These are phyloP conservation scores for Zoroaster sp. DNA, from an alignment of 53 echinoderm and acorn worm species.

Conservation along the genomic window DNA sequence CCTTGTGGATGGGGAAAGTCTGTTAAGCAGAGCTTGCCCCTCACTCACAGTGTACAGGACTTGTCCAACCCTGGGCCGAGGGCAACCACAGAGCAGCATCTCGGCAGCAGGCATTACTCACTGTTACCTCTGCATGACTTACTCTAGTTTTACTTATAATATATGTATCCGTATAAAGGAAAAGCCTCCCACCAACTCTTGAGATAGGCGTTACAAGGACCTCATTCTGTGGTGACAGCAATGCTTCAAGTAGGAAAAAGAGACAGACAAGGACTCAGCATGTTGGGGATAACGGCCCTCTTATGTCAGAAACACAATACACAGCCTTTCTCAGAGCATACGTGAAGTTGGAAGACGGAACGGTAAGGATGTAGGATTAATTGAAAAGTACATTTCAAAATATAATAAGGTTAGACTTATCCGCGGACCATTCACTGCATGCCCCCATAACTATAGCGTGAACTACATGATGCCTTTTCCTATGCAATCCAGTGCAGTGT, in stretches of 20 bases:
- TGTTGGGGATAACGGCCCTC: constrained; percentile 3
- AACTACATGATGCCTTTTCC: too few relatives aligned
- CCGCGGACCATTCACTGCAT: too few relatives aligned
- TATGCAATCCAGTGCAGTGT: too few relatives aligned
- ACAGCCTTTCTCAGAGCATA: constrained; percentile 27
- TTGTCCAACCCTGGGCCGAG: background rate
- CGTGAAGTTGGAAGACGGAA: constrained; percentile 5
- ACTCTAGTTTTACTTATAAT: too few relatives aligned
- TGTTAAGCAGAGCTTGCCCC: background rate
- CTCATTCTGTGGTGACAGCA: background rate
- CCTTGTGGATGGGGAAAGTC: background rate
- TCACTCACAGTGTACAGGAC: background rate
- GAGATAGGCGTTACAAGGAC: background rate
- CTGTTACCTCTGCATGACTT: too few relatives aligned
- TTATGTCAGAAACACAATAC: background rate
- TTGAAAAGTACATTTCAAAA: too few relatives aligned
- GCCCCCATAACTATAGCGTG: too few relatives aligned
- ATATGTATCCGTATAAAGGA: background rate
- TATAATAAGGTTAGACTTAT: too few relatives aligned
- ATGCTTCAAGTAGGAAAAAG: background rate
- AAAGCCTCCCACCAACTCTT: background rate
- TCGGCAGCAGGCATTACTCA: background rate
- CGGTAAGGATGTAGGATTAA: background rate
- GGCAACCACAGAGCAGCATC: background rate
- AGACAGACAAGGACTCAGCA: background rate